These are phyloP conservation scores for Drosophila demipolita DNA, from an alignment of 2,888 invertebrate genomes.

Conservation along the genomic window DNA sequence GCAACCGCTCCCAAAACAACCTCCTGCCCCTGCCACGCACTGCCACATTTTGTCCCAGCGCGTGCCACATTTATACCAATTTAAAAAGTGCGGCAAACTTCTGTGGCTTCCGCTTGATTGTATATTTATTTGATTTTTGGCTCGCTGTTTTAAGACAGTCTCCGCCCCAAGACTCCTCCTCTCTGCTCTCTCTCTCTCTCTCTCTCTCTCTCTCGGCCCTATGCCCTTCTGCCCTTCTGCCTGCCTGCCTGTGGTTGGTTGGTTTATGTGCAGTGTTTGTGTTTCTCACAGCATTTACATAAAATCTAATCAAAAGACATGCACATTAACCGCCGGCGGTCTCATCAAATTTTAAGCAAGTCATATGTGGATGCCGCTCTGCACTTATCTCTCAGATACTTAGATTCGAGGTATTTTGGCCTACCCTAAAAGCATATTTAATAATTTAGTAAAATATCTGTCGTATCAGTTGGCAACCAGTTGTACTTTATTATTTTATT, in stretches of 20 bases:
- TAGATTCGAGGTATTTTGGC: constrained; percentile 8
- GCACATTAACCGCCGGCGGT: constrained; percentile 69
- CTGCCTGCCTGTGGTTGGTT: constrained; percentile 32
- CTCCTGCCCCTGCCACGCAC: neutral
- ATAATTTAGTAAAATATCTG: constrained; percentile 66
- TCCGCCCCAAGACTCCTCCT: neutral
- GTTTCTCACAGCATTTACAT: constrained; percentile 71
- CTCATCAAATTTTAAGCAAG: constrained; percentile 75
- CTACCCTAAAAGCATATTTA: constrained; percentile 72
- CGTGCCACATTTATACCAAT: constrained; percentile 75
- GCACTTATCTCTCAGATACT: constrained; percentile 53
- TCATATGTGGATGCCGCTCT: constrained; percentile 27
- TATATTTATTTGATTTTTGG: constrained; percentile 75
- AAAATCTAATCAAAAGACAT: constrained; percentile 79
- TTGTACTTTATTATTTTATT: constrained; percentile 45
- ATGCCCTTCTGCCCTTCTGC: neutral
- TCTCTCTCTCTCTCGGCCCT: neutral
- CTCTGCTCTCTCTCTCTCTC: neutral
- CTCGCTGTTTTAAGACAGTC: constrained; percentile 51
- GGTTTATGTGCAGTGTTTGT: constrained; percentile 59
- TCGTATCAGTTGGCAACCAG: constrained; percentile 52
- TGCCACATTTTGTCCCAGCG: constrained; percentile 42
- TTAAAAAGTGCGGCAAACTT: constrained; percentile 69
- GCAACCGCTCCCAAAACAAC: neutral
- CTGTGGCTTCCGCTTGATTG: constrained; percentile 70